Evolutionary conservation across 1,140 invertebrate species (phyloP), one percentile per base, ranked within the genome.

Genomic region (Neuroterus valhalla): DNA sequence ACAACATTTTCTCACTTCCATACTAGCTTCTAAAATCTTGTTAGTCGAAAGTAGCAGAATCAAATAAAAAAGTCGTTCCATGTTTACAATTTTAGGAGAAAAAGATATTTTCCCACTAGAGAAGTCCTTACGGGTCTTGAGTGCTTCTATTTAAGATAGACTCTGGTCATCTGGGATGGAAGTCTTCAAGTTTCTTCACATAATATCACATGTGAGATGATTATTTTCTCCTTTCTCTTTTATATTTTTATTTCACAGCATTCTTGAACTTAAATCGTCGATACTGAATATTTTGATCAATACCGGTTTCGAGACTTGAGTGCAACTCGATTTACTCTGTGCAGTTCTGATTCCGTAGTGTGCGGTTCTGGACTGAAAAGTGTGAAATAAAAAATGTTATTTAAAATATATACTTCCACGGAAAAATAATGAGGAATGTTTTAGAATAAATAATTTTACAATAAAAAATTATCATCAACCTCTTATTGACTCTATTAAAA

Each of bases 181-280:
- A 38, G 55, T 5, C 15, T 62, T 62, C 21, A 26, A 21, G 31
- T 62, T 62, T 26, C 23, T 55, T 55, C 14, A 15, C 3, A 23
- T 62, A 23, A 62, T 38, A 31, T 31, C 15, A 62, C 14, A 31
- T 62, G 23, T 11, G 15, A 6, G 21, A 62, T 14, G 14, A 62
- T 4, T 14, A 31, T 62, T 26, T 23, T 23, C 52, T 23, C 21
- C 23, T 21, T 55, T 55, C 21, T 26, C 21, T n/a, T 62, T 14
- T 62, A 23, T 62, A 62, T 62, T 62, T 62, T 62, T 62, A 62
- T 5, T 62, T 31, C 26, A 62, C 21, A 38, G 55, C n/a, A 10
- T 38, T 23, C 31, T n/a, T n/a, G n/a, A n/a, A n/a, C 45, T 46
- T 14, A n/a, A 23, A 62, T 62, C 31, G 55, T 62, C 31, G 15